Evolutionary conservation across 2,888 invertebrate species (phyloP), one percentile per base, ranked within the genome.

Genomic region (Synanthedon formicaeformis): DNA sequence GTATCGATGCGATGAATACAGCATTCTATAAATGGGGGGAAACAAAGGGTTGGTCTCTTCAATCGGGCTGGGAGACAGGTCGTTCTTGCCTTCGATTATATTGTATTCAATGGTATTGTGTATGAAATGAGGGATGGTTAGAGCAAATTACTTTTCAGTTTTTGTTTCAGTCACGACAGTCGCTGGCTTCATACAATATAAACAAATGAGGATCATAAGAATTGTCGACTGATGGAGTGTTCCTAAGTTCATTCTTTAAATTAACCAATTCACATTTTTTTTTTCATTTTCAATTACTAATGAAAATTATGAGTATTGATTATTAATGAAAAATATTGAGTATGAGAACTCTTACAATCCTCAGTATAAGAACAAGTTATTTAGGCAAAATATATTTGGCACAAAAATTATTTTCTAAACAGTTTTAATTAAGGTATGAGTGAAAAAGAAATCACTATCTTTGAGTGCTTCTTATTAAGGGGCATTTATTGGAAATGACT

Each of bases 41-140:
- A 69, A 86, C 84, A 86, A 87, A 85, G 84, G 85, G 86, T 84
- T 86, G 83, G 82, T 85, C 86, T 84, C 83, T 83, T 86, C 81
- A 82, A 85, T 84, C 78, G 82, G 65, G 69, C 70, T 71, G 78
- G 84, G 82, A 84, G 84, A 81, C 82, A 81, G 85, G 83, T 85
- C 80, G 85, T 83, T 82, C 75, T 75, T 70, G 75, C 70, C 74
- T 79, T 83, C 82, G 81, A 84, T 84, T 83, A 84, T 83, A 82
- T 85, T 85, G 85, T 85, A 84, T 84, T 82, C 79, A 80, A 81
- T 70, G 79, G 65, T 64, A 69, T 85, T 86, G 85, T 86, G 67
- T 71, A 52, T 64, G 75, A 78, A 78, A 84, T 81, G 80, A 84
- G 78, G 73, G 81, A 81, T 83, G 83, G 82, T 83, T 82, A 79